Conservation (phyloP, 2,888 invertebrate genomes). For the Chymomyza procnemis region DNA sequence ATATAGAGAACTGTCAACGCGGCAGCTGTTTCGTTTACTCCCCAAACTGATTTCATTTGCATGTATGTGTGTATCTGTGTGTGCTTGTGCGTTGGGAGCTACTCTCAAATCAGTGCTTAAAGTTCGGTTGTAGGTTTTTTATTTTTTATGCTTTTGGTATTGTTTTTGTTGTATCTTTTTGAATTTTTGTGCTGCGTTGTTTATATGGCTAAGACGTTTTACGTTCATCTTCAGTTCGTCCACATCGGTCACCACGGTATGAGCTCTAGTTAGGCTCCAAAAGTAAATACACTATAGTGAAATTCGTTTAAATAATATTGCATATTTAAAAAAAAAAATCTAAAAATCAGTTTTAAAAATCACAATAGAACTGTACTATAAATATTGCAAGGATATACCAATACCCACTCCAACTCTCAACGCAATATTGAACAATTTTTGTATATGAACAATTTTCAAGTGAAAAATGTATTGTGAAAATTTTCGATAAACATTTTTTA, state of each 20-base stretch:
- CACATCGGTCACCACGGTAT: conserved; percentile 78
- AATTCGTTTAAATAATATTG: conserved; percentile 24
- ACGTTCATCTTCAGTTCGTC: conserved; percentile 79
- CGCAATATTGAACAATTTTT: conserved; percentile 14
- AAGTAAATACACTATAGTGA: conserved; percentile 45
- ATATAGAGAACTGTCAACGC: conserved; percentile 48
- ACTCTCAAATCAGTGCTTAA: conserved; percentile 47
- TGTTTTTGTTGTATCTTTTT: conserved; percentile 28
- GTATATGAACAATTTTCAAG: conserved; percentile 8
- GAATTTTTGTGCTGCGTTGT: conserved; percentile 57
- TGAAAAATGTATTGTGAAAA: conserved; percentile 17
- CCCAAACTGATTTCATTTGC: conserved; percentile 26
- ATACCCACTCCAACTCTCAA: neutral
- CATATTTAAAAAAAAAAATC: conserved; percentile 17
- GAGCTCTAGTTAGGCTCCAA: conserved; percentile 73
- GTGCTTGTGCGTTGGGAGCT: conserved; percentile 38
- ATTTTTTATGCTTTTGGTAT: conserved; percentile 27
- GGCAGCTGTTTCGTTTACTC: conserved; percentile 31
- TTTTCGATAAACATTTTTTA: conserved; percentile 8
- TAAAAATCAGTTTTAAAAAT: conserved; percentile 16
- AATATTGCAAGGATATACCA: conserved; percentile 36
- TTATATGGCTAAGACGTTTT: conserved; percentile 78
- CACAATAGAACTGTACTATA: conserved; percentile 34
- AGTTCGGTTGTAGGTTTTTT: conserved; percentile 35
- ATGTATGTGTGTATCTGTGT: neutral